These are phyloP conservation scores for Anguilla japonica DNA, from an alignment of 2,113 vertebrate species.

Conservation along the genomic window DNA sequence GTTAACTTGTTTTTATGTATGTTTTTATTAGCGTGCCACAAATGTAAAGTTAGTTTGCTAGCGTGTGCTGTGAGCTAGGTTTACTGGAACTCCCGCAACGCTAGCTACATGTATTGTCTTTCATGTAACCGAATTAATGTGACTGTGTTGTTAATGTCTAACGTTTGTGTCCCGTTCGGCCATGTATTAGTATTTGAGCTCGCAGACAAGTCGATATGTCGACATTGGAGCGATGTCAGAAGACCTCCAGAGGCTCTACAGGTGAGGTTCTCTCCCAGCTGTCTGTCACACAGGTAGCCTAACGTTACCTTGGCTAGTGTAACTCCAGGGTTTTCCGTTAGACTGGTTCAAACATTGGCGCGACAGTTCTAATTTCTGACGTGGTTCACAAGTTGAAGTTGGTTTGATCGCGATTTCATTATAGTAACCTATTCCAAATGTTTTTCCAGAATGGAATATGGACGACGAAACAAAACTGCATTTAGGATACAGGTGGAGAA, in stretches of 20 bases:
- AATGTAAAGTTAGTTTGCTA: too few species aligned
- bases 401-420: not conserved
- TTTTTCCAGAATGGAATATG: constrained; percentile 82
- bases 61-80: too few species aligned
- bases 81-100: too few species aligned
- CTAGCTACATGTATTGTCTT: too few species aligned
- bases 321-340: too few species aligned
- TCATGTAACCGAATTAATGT: too few species aligned
- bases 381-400: not conserved
- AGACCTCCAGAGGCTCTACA: constrained; percentile 84
- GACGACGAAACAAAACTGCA: constrained; percentile 88
- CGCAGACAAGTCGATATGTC: constrained; percentile 77
- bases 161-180: not conserved
- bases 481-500: constrained; percentile 93
- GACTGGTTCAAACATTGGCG: too few species aligned
- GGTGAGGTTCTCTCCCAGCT: constrained; percentile 62
- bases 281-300: not conserved
- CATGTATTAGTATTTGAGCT: constrained; percentile 76
- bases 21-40: not conserved
- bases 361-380: not conserved
- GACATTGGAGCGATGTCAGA: constrained; percentile 77
- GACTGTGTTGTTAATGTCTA: too few species aligned
- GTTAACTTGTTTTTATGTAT: not conserved
- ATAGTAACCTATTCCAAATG: not conserved
- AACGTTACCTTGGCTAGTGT: not conserved